These are phyloP conservation scores for Brienomyrus longianalis DNA, from an alignment of 2,113 vertebrate genomes.

Conservation along the genomic window DNA sequence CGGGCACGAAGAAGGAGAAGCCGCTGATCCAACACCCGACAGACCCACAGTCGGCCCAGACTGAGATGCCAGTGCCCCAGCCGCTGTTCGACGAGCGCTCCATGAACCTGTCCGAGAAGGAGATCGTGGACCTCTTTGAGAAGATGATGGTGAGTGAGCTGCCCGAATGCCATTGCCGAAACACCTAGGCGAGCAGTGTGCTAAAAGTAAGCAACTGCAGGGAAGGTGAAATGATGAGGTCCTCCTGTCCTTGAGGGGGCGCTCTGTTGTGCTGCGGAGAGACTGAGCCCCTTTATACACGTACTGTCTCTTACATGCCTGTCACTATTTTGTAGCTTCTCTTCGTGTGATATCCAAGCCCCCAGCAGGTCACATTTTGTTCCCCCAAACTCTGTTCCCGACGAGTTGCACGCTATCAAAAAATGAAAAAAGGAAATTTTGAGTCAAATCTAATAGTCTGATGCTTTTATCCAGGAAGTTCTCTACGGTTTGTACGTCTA, in stretches of 20 bases:
- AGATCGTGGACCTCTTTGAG: constrained; percentile 94
- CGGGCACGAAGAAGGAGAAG: constrained; percentile 82
- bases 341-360: not conserved
- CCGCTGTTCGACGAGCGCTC: constrained; percentile 83
- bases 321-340: not conserved
- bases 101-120: constrained; percentile 91
- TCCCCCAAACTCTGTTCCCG: not conserved
- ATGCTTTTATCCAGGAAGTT: not conserved
- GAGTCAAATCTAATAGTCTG: not conserved
- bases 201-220: not conserved
- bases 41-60: constrained; percentile 68
- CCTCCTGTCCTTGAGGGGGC: not conserved
- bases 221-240: no score
- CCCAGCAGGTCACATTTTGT: not conserved
- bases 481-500: not conserved
- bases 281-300: not conserved
- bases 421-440: not conserved
- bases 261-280: not conserved
- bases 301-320: not conserved
- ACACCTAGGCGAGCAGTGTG: not conserved
- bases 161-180: not conserved
- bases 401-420: not conserved
- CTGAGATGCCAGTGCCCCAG: constrained; percentile 79
- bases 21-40: constrained; percentile 88
- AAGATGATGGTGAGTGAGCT: constrained; percentile 93